These are phyloP conservation scores for Rhabdornis inornatus DNA, from an alignment of 2,113 vertebrate species.

Conservation along the genomic window DNA sequence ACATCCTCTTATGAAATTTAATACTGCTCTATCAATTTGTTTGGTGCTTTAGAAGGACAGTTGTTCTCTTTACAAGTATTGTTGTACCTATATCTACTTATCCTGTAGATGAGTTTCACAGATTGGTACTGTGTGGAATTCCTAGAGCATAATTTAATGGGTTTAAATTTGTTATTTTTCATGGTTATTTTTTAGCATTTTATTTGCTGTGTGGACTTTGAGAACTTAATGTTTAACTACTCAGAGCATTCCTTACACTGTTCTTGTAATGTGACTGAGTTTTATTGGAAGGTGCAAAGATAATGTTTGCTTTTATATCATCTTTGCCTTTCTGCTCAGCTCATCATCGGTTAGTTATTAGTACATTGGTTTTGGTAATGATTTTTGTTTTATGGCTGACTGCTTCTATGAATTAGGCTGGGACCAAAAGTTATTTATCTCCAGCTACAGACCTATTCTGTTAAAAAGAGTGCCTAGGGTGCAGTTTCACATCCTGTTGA, in stretches of 20 bases:
- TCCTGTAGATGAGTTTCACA: not conserved
- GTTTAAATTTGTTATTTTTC: not conserved
- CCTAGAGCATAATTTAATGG: not conserved
- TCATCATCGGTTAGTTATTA: not conserved
- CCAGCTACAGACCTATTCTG: not conserved
- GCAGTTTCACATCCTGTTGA: not conserved
- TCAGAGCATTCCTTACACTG: not conserved
- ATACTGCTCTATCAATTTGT: not conserved
- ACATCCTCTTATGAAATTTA: constrained; percentile 13
- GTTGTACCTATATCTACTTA: not conserved
- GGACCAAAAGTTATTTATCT: not conserved
- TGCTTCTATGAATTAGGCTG: not conserved
- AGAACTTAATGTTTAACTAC: not conserved
- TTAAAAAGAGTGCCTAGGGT: not conserved
- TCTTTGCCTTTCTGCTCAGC: not conserved
- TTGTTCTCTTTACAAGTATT: not conserved
- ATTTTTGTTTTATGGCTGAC: not conserved
- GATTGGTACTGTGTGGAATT: not conserved
- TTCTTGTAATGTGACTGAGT: not conserved
- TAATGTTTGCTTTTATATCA: not conserved
- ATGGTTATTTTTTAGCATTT: not conserved
- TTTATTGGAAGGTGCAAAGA: not conserved
- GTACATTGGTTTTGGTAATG: not conserved
- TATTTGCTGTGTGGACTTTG: not conserved
- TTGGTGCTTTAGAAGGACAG: not conserved